A percentile compares a stretch with the other conserved stretches of the same genome.
Conservation (phyloP, 2,113 vertebrate species). For the Pandion haliaetus region DNA sequence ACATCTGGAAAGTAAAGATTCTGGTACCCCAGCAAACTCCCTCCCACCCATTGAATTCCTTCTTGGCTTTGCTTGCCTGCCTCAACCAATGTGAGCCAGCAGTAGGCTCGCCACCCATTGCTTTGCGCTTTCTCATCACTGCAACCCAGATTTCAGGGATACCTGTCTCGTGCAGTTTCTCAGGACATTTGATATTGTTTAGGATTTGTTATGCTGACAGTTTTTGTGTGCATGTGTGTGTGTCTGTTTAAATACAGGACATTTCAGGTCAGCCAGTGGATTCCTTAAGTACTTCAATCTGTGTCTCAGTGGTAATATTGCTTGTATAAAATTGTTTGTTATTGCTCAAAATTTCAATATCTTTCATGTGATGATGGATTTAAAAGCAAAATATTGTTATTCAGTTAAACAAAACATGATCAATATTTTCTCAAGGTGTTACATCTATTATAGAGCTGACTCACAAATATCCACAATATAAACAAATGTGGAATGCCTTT, state of each 20-base stretch:
- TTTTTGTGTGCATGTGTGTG: not conserved
- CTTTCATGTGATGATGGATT: constrained; percentile 71
- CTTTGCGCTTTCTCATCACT: not conserved
- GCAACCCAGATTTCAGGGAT: not conserved
- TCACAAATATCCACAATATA: constrained; percentile 52
- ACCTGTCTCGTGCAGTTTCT: not conserved
- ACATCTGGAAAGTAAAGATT: constrained; percentile 38
- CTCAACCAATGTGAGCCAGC: not conserved
- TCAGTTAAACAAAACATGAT: constrained; percentile 48
- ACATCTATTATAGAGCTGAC: constrained; percentile 24
- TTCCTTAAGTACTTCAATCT: constrained; percentile 72
- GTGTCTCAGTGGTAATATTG: constrained; percentile 65
- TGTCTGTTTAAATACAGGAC: constrained; percentile 40
- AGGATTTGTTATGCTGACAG: not conserved
- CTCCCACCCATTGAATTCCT: not conserved
- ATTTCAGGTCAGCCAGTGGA: constrained; percentile 58
- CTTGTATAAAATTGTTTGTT: constrained; percentile 63
- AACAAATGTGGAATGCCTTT: constrained; percentile 52
- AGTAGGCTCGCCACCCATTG: not conserved
- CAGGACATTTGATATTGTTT: not conserved
- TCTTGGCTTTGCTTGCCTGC: not conserved
- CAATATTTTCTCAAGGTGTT: constrained; percentile 63
- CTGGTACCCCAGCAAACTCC: not conserved
- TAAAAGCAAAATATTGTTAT: constrained; percentile 71
- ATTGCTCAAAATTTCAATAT: constrained; percentile 72